Conservation (phyloP, 2,797 vertebrate species). For the Amniataba percoides region DNA sequence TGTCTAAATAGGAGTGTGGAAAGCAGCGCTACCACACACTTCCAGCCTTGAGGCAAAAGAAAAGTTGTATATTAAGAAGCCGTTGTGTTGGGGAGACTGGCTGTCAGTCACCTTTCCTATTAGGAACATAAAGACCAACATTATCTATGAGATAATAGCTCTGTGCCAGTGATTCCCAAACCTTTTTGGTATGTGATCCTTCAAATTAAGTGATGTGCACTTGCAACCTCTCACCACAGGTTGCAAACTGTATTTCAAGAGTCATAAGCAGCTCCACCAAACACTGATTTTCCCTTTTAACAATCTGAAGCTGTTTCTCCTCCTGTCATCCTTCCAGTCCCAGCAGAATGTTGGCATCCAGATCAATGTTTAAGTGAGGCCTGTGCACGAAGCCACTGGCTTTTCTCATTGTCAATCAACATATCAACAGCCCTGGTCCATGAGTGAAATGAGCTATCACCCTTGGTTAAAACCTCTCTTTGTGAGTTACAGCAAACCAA, state of each 20-base stretch:
- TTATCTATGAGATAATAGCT: neutral
- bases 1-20: conserved; percentile 25
- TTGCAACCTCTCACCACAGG: neutral
- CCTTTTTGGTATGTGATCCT: neutral
- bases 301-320: neutral
- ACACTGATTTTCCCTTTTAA: neutral
- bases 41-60: neutral
- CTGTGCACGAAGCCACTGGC: too few relatives aligned
- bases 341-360: too few relatives aligned
- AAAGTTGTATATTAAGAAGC: conserved; percentile 1
- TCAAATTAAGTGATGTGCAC: neutral
- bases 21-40: conserved; percentile 4
- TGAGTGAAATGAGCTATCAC: too few relatives aligned
- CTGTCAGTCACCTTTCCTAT: conserved; percentile 17
- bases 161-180: neutral
- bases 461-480: too few relatives aligned
- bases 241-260: neutral
- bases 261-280: neutral
- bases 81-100: neutral
- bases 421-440: neutral
- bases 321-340: too few relatives aligned
- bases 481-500: too few relatives aligned
- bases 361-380: too few relatives aligned
- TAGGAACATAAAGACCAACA: conserved; percentile 6
- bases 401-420: neutral